A percentile compares a stretch with the other conserved stretches of the same genome.
phyloP scores from a whole-genome alignment of 2,113 vertebrate genomes.

The Pollimyrus isidori region DNA sequence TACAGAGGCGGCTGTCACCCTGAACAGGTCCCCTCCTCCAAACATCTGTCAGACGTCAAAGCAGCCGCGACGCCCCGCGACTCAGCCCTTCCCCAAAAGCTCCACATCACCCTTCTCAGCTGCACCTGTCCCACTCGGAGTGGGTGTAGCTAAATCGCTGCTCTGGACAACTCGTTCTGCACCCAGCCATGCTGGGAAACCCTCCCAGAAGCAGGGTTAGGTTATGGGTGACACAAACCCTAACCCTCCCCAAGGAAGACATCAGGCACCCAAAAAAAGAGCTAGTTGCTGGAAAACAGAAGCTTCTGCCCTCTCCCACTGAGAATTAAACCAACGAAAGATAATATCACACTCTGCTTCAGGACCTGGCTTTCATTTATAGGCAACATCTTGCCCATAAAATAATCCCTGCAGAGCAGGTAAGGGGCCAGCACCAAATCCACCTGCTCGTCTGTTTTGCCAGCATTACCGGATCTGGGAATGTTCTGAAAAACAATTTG shows the following conservation, averaged over 20 bases:
- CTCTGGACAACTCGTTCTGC: background rate
- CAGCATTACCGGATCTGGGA: background rate
- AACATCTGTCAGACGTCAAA: background rate
- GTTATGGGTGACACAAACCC: background rate
- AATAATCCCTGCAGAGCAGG: background rate
- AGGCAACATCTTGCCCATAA: background rate
- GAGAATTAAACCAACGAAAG: background rate
- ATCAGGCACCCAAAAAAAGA: background rate
- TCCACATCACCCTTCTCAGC: background rate
- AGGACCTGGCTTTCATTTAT: background rate
- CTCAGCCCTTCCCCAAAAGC: background rate
- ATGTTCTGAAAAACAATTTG: background rate
- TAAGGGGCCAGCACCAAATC: background rate
- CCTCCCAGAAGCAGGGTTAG: background rate
- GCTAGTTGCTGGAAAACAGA: background rate
- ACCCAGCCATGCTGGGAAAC: background rate
- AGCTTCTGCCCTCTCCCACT: background rate
- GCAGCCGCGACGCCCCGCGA: background rate
- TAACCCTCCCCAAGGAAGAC: background rate
- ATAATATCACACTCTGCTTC: background rate
- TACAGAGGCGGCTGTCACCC: background rate
- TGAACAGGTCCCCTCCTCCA: background rate
- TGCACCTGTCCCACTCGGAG: background rate
- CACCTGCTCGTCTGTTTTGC: background rate
- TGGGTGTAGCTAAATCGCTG: background rate